Evolutionary conservation across 2,797 vertebrate species (phyloP).

Genomic region (Rhadinocentrus ornatus): DNA sequence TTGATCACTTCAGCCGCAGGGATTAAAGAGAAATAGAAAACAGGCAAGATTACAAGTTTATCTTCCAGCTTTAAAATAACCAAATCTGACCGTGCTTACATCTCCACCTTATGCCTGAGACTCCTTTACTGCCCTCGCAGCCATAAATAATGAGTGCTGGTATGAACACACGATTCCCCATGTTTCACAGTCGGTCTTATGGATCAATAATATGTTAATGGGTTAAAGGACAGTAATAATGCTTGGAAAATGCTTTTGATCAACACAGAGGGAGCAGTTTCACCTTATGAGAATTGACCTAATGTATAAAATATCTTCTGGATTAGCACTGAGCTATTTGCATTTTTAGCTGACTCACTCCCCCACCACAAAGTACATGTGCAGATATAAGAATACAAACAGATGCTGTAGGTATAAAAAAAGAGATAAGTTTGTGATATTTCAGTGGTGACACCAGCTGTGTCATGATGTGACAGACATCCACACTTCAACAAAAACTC

Average conservation of each 20-base stretch:
- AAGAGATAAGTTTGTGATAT: not conserved
- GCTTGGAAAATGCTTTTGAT: slow-evolving; percentile 35
- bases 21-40: slow-evolving; percentile 31
- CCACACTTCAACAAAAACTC: slow-evolving; percentile 20
- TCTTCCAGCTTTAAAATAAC: slow-evolving; percentile 20
- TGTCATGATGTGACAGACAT: slow-evolving; percentile 17
- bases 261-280: slow-evolving; percentile 35
- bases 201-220: slow-evolving; percentile 41
- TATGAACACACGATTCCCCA: slow-evolving; percentile 14
- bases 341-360: slow-evolving; percentile 46
- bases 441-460: slow-evolving; percentile 25
- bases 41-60: not conserved
- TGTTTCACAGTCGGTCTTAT: slow-evolving; percentile 11
- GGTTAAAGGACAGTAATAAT: slow-evolving; percentile 26
- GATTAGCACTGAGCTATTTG: slow-evolving; percentile 16
- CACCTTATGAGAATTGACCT: slow-evolving; percentile 25
- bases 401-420: not conserved
- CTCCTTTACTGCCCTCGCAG: slow-evolving; percentile 31
- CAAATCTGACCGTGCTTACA: slow-evolving; percentile 11
- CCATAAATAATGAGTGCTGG: slow-evolving; percentile 51
- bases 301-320: slow-evolving; percentile 42
- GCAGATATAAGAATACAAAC: slow-evolving; percentile 11
- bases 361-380: not conserved
- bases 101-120: slow-evolving; percentile 16
- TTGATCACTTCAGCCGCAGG: slow-evolving; percentile 44